Conservation (phyloP, 2,797 vertebrate species). For the Falco novaeseelandiae region DNA sequence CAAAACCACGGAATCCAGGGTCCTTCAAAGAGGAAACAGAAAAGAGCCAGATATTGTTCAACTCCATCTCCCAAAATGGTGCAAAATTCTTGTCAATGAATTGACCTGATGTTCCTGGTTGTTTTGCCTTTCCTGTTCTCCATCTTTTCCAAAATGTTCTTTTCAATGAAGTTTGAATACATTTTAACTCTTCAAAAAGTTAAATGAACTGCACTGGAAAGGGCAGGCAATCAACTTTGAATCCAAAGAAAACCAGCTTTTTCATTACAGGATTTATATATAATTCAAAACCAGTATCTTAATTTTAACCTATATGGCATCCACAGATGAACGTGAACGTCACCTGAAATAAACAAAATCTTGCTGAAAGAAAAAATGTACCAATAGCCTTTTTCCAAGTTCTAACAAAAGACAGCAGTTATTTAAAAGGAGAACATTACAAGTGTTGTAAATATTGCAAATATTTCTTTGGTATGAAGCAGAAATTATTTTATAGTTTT, state of each 20-base stretch:
- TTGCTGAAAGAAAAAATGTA: conserved; percentile 14
- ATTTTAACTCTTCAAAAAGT: not conserved
- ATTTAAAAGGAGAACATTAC: not conserved
- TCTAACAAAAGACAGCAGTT: conserved; percentile 27
- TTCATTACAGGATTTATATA: conserved; percentile 57
- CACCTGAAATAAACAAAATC: conserved; percentile 31
- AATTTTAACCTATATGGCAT: conserved; percentile 51
- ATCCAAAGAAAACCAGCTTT: conserved; percentile 36
- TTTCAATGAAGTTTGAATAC: not conserved
- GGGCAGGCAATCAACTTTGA: not conserved
- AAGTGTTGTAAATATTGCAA: not conserved
- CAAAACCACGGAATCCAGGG: not conserved
- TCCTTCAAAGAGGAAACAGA: not conserved
- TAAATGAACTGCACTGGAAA: conserved; percentile 22
- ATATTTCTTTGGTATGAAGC: not conserved
- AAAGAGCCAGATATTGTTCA: not conserved
- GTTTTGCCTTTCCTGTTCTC: not conserved
- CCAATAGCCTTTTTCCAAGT: not conserved
- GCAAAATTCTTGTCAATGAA: not conserved
- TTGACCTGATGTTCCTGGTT: not conserved
- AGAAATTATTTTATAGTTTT: conserved; percentile 11
- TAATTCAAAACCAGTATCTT: conserved; percentile 62
- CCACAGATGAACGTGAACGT: conserved; percentile 28
- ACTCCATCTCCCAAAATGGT: not conserved
- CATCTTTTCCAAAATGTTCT: not conserved